phyloP scores from a whole-genome alignment of 2,888 invertebrate genomes.

The Oxytorus armatus region DNA sequence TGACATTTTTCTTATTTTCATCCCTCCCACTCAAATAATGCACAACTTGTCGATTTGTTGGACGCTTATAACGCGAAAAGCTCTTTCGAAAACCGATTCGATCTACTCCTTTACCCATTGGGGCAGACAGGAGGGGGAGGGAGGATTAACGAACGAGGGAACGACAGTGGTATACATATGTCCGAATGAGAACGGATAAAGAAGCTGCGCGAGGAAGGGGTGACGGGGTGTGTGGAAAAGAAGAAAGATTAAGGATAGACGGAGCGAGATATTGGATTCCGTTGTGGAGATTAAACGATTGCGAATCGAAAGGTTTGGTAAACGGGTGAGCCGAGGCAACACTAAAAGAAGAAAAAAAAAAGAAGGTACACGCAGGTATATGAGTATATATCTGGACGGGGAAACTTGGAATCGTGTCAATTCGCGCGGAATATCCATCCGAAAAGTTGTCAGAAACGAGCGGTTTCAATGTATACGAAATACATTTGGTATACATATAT shows the following conservation, averaged over 20 bases:
- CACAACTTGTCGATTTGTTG: no score
- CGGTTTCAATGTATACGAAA: no score
- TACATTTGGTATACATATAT: no score
- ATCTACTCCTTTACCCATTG: conserved; percentile 70
- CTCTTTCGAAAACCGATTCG: conserved; percentile 72
- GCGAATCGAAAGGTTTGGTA: conserved; percentile 46
- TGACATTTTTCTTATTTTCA: not conserved
- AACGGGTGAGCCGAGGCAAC: no score
- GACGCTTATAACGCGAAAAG: conserved; percentile 69
- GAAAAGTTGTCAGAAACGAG: no score
- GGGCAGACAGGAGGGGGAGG: no score
- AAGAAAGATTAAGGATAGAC: conserved; percentile 47
- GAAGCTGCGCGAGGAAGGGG: conserved; percentile 40
- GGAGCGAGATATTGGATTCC: conserved; percentile 49
- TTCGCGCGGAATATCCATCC: not conserved
- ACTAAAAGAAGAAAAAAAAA: no score
- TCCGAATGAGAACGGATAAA: conserved; percentile 35
- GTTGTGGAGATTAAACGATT: conserved; percentile 61
- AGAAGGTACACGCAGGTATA: no score
- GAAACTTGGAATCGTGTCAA: conserved; percentile 12
- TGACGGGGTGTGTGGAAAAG: conserved; percentile 59
- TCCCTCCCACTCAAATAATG: not conserved
- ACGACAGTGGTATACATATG: conserved; percentile 58
- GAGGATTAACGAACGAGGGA: conserved; percentile 72
- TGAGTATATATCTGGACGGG: no score